Conservation (phyloP, 1,140 invertebrate species). For the Formica selysi region DNA sequence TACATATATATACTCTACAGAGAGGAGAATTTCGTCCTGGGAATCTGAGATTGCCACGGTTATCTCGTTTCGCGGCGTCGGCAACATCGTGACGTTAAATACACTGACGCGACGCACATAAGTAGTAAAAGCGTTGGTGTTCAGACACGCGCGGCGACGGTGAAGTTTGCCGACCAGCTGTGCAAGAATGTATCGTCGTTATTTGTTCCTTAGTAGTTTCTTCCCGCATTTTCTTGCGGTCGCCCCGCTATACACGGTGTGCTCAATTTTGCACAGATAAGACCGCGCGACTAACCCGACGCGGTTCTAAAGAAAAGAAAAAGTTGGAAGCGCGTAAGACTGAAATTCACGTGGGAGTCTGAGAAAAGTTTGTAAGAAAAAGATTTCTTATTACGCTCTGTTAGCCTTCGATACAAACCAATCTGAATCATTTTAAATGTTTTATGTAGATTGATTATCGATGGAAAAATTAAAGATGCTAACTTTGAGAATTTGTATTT, state of each 20-base stretch:
- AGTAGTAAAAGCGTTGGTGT: constrained; percentile 19
- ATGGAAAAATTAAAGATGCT: neutral
- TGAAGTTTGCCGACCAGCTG: constrained; percentile 80
- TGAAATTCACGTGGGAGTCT: constrained; percentile 30
- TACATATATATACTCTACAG: neutral
- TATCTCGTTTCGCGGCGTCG: constrained; percentile 10
- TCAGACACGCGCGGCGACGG: constrained; percentile 41
- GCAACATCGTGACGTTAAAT: constrained; percentile 14
- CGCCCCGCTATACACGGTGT: constrained; percentile 55
- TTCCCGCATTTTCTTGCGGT: constrained; percentile 40
- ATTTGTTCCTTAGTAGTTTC: constrained; percentile 75
- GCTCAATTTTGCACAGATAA: constrained; percentile 64
- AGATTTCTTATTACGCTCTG: neutral
- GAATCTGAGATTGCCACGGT: neutral
- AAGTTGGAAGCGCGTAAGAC: constrained; percentile 54
- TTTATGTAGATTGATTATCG: neutral
- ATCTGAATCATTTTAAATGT: neutral
- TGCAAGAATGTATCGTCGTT: constrained; percentile 79
- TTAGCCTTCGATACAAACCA: neutral
- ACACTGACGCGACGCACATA: constrained; percentile 31
- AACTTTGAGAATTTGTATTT: neutral
- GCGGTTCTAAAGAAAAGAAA: constrained; percentile 56
- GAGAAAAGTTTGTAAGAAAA: constrained; percentile 29
- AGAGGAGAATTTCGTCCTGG: constrained; percentile 1
- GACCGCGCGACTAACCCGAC: constrained; percentile 60